Evolutionary conservation across 2,797 vertebrate species (phyloP).

Genomic region (Chaetophractus vellerosus): DNA sequence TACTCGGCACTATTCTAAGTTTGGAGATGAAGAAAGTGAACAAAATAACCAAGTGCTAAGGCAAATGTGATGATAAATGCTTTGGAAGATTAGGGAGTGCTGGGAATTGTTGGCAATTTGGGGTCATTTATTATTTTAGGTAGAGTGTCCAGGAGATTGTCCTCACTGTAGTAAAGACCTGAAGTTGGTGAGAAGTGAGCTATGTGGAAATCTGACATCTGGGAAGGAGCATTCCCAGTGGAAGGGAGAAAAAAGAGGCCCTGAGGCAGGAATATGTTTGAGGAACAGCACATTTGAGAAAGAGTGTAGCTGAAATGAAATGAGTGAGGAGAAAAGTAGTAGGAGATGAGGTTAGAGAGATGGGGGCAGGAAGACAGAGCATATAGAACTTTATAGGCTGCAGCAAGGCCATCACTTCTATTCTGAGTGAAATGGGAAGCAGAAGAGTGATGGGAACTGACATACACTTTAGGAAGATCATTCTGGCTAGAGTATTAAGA

Average conservation of each 20-base stretch:
- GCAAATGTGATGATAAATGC: not conserved
- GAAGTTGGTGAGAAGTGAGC: not conserved
- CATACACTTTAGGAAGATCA: not conserved
- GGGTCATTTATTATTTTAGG: not conserved
- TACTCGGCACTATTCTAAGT: conserved; percentile 53
- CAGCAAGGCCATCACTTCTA: not conserved
- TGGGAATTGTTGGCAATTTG: not conserved
- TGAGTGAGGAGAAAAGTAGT: not conserved
- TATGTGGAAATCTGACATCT: not conserved
- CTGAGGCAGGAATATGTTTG: not conserved
- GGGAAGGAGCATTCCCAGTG: not conserved
- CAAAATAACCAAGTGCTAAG: conserved; percentile 18
- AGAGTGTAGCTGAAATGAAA: not conserved
- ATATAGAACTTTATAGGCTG: not conserved
- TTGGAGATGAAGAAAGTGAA: conserved; percentile 12
- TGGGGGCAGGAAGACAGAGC: not conserved
- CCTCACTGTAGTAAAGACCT: not conserved
- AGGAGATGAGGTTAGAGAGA: not conserved
- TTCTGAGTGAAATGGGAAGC: conserved; percentile 17
- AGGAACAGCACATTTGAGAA: not conserved
- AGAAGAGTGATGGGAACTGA: not conserved
- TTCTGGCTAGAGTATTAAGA: conserved; percentile 5
- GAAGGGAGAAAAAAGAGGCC: not conserved
- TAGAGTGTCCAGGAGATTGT: too few relatives aligned
- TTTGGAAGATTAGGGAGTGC: not conserved